Conservation (phyloP, 1,140 invertebrate species). For the Oreohelix idahoensis region DNA sequence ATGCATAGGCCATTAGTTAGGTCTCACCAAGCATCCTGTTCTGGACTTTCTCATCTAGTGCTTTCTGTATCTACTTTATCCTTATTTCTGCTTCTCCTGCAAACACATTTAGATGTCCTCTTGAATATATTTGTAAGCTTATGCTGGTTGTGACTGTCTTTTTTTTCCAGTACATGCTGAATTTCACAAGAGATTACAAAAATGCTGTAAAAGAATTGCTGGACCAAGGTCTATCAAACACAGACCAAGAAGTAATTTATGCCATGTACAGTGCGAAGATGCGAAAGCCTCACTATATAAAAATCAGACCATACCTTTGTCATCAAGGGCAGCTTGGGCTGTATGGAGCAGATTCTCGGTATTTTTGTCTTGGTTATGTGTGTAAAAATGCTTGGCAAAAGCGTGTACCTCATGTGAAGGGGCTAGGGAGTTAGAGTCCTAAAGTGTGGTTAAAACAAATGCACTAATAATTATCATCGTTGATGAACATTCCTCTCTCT, state of each 20-base stretch:
- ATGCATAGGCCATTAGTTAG: no score
- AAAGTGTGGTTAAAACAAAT: no score
- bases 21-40: no score
- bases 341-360: constrained; percentile 42
- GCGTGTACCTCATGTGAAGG: constrained; percentile 24
- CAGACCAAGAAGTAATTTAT: constrained; percentile 48
- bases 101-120: no score
- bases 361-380: constrained; percentile 49
- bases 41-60: no score
- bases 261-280: constrained; percentile 46
- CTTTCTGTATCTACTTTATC: no score
- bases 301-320: constrained; percentile 45
- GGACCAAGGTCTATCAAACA: constrained; percentile 38
- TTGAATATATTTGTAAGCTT: no score
- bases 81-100: no score
- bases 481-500: no score
- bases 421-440: background rate
- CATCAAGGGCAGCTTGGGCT: constrained; percentile 49
- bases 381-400: constrained; percentile 49
- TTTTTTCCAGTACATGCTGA: constrained; percentile 37
- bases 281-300: constrained; percentile 36
- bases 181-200: constrained; percentile 43
- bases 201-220: constrained; percentile 41
- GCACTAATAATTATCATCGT: no score
- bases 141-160: no score